These are phyloP conservation scores for Periophthalmus magnuspinnatus DNA, from an alignment of 2,797 vertebrate genomes.

Conservation along the genomic window DNA sequence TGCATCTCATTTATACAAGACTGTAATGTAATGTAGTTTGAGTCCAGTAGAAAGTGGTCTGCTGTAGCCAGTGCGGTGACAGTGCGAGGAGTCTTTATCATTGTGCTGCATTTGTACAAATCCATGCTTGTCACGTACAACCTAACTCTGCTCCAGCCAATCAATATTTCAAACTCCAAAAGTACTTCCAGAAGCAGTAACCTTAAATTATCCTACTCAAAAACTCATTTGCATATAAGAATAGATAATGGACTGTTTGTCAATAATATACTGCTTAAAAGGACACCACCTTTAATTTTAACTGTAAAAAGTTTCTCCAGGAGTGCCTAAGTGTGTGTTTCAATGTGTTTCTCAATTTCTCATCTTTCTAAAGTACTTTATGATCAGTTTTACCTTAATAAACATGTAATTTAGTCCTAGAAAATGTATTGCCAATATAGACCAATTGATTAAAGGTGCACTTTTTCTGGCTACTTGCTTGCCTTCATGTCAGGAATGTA, in stretches of 20 bases:
- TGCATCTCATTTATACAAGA: neutral
- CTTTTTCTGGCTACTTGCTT: too few species aligned
- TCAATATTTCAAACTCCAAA: constrained; percentile 9
- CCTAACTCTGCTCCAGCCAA: neutral
- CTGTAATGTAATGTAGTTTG: neutral
- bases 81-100: neutral
- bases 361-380: neutral
- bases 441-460: too few species aligned
- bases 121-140: constrained; percentile 3
- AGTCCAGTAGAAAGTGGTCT: neutral
- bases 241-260: neutral
- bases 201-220: neutral
- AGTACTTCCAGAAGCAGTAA: constrained; percentile 2
- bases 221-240: neutral
- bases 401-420: too few species aligned
- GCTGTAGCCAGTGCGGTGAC: neutral
- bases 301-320: too few species aligned
- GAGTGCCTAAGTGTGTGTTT: too few species aligned
- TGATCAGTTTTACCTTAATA: too few species aligned
- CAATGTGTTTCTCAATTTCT: too few species aligned
- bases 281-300: too few species aligned
- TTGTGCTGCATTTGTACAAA: constrained; percentile 1
- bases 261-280: neutral
- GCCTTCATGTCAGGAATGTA: too few species aligned
- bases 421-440: too few species aligned